Conservation (phyloP, 1,140 invertebrate species). For the Euwallacea similis region DNA sequence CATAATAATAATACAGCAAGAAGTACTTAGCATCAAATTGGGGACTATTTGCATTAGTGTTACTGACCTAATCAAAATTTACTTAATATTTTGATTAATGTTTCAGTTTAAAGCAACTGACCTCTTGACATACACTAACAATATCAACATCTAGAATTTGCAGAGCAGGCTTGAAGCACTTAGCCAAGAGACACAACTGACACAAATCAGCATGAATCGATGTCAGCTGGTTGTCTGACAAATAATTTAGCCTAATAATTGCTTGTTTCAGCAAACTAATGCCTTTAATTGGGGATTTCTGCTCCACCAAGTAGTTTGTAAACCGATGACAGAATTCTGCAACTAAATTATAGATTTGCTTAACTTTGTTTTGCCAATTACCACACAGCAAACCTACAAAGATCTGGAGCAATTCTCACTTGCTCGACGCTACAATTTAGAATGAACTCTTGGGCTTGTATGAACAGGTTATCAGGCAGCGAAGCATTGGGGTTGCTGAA, state of each 20-base stretch:
- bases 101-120: conserved; percentile 50
- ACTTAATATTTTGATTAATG: conserved; percentile 19
- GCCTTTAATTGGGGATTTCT: conserved; percentile 77
- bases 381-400: conserved; percentile 66
- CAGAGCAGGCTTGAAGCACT: conserved; percentile 90
- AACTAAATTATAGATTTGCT: conserved; percentile 61
- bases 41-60: conserved; percentile 44
- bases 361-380: neutral
- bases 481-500: conserved; percentile 58
- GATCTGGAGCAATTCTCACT: conserved; percentile 79
- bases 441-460: conserved; percentile 79
- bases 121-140: conserved; percentile 85
- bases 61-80: conserved; percentile 30
- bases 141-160: conserved; percentile 89
- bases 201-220: conserved; percentile 92
- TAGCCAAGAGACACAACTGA: conserved; percentile 87
- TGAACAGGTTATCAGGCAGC: conserved; percentile 51
- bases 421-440: conserved; percentile 83
- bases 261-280: conserved; percentile 82
- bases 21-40: conserved; percentile 92
- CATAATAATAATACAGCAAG: conserved; percentile 94
- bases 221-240: conserved; percentile 85
- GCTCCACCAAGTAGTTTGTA: conserved; percentile 75
- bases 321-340: conserved; percentile 85
- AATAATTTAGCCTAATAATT: conserved; percentile 81